phyloP scores from a whole-genome alignment of 2,888 invertebrate genomes.

The Girardia tigrina region DNA sequence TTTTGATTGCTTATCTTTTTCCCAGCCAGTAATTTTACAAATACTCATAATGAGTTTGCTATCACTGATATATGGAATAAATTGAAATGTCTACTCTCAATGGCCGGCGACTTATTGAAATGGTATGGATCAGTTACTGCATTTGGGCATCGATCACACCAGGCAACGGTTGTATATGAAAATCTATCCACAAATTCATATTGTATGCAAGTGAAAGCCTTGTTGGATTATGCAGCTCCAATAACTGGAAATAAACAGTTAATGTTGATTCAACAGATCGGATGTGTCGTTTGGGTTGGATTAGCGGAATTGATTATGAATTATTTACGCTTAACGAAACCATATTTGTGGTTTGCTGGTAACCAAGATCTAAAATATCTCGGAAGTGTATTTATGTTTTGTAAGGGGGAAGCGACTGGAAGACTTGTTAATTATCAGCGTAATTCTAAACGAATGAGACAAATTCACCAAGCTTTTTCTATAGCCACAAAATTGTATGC shows the following conservation, averaged over 20 bases:
- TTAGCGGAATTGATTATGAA: slow-evolving; percentile 27
- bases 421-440: not conserved
- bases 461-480: not conserved
- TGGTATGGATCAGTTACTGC: not conserved
- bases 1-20: too few species aligned
- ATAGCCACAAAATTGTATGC: not conserved
- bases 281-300: slow-evolving; percentile 20
- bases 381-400: not conserved
- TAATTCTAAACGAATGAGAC: not conserved
- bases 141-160: not conserved
- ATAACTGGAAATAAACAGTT: not conserved
- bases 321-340: slow-evolving; percentile 26
- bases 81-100: not conserved
- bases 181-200: not conserved
- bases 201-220: not conserved
- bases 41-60: not conserved
- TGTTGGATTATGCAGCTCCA: not conserved
- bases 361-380: not conserved
- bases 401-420: not conserved
- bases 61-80: not conserved
- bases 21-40: not conserved
- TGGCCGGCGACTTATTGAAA: slow-evolving; percentile 27
- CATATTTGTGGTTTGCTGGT: not conserved
- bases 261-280: slow-evolving; percentile 25
- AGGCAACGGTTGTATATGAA: not conserved